Base-by-base conservation (phyloP, 2,888 invertebrate species). In the Nomada hirtipes region DNA sequence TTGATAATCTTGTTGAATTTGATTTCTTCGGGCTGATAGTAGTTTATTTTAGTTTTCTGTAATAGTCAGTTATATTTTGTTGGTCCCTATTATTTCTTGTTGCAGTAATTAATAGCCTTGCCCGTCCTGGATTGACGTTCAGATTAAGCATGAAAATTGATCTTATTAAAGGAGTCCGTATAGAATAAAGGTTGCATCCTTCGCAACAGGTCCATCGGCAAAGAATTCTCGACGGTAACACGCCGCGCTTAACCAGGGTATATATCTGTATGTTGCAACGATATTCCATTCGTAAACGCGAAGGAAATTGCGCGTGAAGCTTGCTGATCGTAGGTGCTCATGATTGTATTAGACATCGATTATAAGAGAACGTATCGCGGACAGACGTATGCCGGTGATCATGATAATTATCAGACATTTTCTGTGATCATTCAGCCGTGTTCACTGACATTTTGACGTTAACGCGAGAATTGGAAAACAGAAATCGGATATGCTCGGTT, bases 381-480 rank as follows among this genome's bases (percentile, higher is more conserved):
- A 53, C 70, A 80, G 53, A 76, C 79, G 59, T 59, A 78, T 47
- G 75, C 44, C 59, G 71, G 57, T 70, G 80, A 68, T 78, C 76
- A 76, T 59, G 84, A 86, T 90, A 89, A 90, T 91, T 89, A 88
- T 85, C 86, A 76, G 79, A 69, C 79, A 86, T 84, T 89, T 91
- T 83, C 85, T 79, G 74, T 84, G 86, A 59, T 63, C 87, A 79
- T 68, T 86, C 88, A 87, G 89, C 88, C 87, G 89, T 88, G 86
- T 82, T 86, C 89, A 83, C 85, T 90, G 91, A 89, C 90, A 91
- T 89, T 91, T 90, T 91, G 91, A 91, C 91, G 89, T 87, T 84
- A 83, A 70, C 76, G 67, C 74, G 79, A 76, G 73, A 78, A 73
- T 71, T 82, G 82, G 63, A 80, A 84, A 82, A 82, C 76, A 79